Base-by-base conservation (phyloP, 37 sponge, comb jelly and placozoan genomes). In the Ephydatia muelleri region DNA sequence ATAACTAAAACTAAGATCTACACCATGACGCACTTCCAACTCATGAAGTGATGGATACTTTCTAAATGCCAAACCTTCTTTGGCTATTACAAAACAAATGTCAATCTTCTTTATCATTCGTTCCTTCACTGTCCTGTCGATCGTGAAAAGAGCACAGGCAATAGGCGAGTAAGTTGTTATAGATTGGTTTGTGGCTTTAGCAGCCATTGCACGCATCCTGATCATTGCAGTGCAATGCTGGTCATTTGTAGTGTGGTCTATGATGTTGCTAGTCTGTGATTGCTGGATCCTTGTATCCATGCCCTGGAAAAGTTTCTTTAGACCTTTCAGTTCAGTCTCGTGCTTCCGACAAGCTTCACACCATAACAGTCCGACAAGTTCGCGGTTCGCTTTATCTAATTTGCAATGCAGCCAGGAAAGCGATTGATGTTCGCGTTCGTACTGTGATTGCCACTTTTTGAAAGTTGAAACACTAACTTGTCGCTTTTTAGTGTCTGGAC, bases 71-170 rank as follows among this genome's bases (percentile, higher is more conserved):
- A 90, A 9, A 66, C 76, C 78, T 68, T 90, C 90, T 72, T 77
- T 85, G 3, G 90, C 82, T 65, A 85, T 85, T 9, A 90, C 32
- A 65, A 75, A 85, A 47, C 78, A 80, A 22, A 84, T 69, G 21
- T 89, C 90, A 80, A 89, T 84, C 64, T 84, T 88, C 26, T 35
- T 38, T 34, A 28, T 72, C 84, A 83, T 82, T 37, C 88, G 12
- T 37, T 14, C 49, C 38, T 37, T 70, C 84, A 71, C 68, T 21
- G 34, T 40, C 25, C 49, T 43, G n/a, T 79, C 84, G 39, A 83
- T 65, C 37, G 21, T 37, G 47, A 78, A 67, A 19, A 88, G 73
- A 35, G 23, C 19, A 9, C 80, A 67, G 26, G 89, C 89, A 40
- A 83, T 83, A 23, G 88, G 88, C 49, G 83, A 65, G 40, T 82